A percentile compares a stretch with the other conserved stretches of the same genome.
Evolutionary conservation across 2,888 invertebrate genomes (phyloP).

Genomic region (Aleiodes testaceus): DNA sequence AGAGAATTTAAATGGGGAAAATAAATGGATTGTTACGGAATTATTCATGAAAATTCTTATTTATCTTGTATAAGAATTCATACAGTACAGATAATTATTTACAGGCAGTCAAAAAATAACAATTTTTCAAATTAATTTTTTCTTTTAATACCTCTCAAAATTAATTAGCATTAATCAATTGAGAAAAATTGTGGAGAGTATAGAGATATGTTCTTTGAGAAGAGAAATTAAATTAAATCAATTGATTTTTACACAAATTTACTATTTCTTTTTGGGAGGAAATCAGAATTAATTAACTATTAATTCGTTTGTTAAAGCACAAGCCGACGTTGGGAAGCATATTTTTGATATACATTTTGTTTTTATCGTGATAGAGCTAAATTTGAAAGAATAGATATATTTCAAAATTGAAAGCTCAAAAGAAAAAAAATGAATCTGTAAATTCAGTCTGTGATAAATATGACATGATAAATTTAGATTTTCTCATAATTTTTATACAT

Average conservation of each 20-base stretch:
- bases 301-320: too few relatives aligned
- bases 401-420: not conserved
- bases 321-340: too few relatives aligned
- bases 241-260: too few relatives aligned
- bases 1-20: not conserved
- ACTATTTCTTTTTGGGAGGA: too few relatives aligned
- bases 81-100: conserved; percentile 33
- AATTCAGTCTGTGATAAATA: not conserved
- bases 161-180: not conserved
- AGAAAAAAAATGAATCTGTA: not conserved
- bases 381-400: too few relatives aligned
- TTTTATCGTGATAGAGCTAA: too few relatives aligned
- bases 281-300: too few relatives aligned
- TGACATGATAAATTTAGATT: not conserved
- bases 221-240: too few relatives aligned
- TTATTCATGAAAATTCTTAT: conserved; percentile 34
- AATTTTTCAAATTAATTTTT: not conserved
- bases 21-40: not conserved
- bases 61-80: conserved; percentile 37
- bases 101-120: conserved; percentile 43
- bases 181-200: not conserved
- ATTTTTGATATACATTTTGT: too few relatives aligned
- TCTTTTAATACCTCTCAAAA: not conserved
- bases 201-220: not conserved
- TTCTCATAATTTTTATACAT: conserved; percentile 46